A percentile compares a stretch with the other conserved stretches of the same genome.
phyloP scores from a whole-genome alignment of 2,888 invertebrate genomes.

The Tetranychus piercei region DNA sequence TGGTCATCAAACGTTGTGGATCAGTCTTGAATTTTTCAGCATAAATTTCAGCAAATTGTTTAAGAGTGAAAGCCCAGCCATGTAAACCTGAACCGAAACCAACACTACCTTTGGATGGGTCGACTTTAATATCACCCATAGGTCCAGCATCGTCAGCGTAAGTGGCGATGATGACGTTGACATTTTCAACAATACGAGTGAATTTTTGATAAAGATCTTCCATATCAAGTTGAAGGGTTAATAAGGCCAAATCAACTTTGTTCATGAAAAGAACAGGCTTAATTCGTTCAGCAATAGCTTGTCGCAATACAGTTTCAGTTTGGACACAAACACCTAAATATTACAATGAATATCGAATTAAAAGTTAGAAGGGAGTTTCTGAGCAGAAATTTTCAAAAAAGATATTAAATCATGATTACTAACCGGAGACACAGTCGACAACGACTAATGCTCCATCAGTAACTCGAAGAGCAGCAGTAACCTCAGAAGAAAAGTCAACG shows the following conservation, averaged over 20 bases:
- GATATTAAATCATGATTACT: slow-evolving; percentile 29
- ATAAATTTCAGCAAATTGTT: slow-evolving; percentile 98
- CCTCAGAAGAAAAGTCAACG: slow-evolving; percentile 99
- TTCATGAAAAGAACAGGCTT: slow-evolving; percentile 99
- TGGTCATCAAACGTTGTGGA: slow-evolving; percentile 85
- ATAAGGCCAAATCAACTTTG: slow-evolving; percentile 98
- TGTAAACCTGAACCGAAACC: slow-evolving; percentile 99
- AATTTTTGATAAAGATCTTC: slow-evolving; percentile 92
- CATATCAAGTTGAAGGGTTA: slow-evolving; percentile 84
- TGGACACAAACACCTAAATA: slow-evolving; percentile 90
- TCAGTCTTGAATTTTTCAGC: slow-evolving; percentile 97
- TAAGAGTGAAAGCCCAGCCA: slow-evolving; percentile 99
- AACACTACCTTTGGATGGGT: slow-evolving; percentile 94
- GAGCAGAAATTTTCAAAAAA: background rate
- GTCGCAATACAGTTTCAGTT: slow-evolving; percentile 97
- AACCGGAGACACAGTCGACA: slow-evolving; percentile 97
- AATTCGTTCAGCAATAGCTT: slow-evolving; percentile 98
- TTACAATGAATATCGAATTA: slow-evolving; percentile 17
- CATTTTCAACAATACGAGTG: slow-evolving; percentile 98
- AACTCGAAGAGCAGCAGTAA: slow-evolving; percentile 97
- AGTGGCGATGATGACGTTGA: slow-evolving; percentile 98
- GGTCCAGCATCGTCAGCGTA: slow-evolving; percentile 94
- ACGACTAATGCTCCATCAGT: slow-evolving; percentile 99
- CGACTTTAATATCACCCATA: slow-evolving; percentile 94
- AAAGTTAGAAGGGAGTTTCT: background rate